Base-by-base conservation (phyloP, 2,888 invertebrate species). In the Rosalia funebris region DNA sequence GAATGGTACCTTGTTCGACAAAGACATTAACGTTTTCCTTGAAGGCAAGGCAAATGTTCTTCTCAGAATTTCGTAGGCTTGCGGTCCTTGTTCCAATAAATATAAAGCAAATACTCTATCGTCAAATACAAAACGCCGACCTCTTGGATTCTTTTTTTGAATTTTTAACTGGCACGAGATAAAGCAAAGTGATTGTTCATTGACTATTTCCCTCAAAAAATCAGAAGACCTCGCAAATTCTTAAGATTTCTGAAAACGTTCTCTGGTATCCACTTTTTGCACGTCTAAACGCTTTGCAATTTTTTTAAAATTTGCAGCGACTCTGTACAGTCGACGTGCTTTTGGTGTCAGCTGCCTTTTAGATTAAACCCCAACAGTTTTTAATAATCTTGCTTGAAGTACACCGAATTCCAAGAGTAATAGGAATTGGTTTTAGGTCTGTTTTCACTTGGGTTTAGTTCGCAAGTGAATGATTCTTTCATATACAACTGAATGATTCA, bases 41-140 rank as follows among this genome's bases (percentile, higher is more conserved):
- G 37, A 37, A 3, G 58, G 58, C 1, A 58, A 12, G n/a, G 58
- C 44, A 36, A 58, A 44, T n/a, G 20, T n/a, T 44, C 25, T 55
- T 12, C 25, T n/a, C 1, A 45, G 7, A 2, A 45, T 0, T 15
- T 7, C 14, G 15, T 45, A 45, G 1, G 25, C 25, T 12, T 16
- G 61, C 61, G 19, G 32, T 9, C 54, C 62, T 50, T 20, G 14
- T 14, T 45, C 31, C 17, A 17, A n/a, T 10, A 42, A 11, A 4
- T 11, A 11, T 2, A 39, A 14, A 11, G 15, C 39, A 11, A 39
- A 14, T 4, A 39, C 15, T 39, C 14, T 39, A 11, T 39, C 39
- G 5, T 39, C 39, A 11, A 39, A 14, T 10, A 15, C 4, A 39
- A 39, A 39, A 11, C 39, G 39, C 2, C 39, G 39, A 14, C 14